Conservation (phyloP, 2,888 invertebrate genomes). For the Stenodema calcarata region DNA sequence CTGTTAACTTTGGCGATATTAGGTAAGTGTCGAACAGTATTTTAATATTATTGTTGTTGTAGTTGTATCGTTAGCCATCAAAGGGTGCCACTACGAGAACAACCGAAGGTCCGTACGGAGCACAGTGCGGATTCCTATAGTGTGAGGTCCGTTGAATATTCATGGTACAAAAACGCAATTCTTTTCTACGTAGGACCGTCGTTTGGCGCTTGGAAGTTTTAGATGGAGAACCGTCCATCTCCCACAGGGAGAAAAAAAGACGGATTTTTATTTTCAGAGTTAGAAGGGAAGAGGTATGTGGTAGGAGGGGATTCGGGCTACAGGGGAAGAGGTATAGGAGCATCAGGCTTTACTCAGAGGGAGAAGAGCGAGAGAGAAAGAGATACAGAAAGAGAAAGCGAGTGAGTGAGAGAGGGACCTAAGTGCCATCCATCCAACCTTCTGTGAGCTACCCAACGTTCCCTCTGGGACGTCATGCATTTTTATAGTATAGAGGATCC, state of each 20-base stretch:
- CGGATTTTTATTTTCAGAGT: neutral
- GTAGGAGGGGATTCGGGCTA: too few relatives aligned
- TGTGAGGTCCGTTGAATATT: neutral
- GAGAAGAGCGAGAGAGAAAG: neutral
- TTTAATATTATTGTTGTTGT: too few relatives aligned
- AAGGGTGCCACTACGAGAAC: neutral
- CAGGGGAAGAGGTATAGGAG: neutral
- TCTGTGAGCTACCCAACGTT: neutral
- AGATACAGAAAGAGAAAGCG: neutral
- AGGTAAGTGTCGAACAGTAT: too few relatives aligned
- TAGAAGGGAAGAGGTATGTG: too few relatives aligned
- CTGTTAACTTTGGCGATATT: too few relatives aligned
- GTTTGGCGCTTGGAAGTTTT: neutral
- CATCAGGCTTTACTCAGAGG: neutral
- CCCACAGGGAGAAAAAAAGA: neutral
- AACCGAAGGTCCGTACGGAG: neutral
- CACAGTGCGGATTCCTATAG: neutral
- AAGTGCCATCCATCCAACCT: conserved; percentile 12
- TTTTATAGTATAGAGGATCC: conserved; percentile 31
- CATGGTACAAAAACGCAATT: neutral
- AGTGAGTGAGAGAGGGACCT: neutral
- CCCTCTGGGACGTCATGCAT: conserved; percentile 37
- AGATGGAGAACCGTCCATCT: neutral
- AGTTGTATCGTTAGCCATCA: neutral
- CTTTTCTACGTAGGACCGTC: neutral